Evolutionary conservation across 2,888 invertebrate genomes (phyloP), one percentile per base, ranked within the genome.

Genomic region (Pheosia tremula): DNA sequence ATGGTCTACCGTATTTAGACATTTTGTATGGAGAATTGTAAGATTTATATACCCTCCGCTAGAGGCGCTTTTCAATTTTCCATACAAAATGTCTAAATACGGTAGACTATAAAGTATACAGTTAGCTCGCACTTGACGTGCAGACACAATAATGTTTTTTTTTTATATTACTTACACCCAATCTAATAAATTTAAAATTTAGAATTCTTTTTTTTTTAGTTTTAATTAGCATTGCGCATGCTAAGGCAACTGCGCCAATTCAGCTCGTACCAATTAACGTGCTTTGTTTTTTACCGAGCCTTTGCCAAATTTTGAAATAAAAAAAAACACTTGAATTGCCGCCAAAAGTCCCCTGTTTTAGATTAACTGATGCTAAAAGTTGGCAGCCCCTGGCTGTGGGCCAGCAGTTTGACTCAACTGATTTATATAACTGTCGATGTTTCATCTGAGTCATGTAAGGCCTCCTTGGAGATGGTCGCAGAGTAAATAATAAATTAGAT

Each of bases 311-410:
- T 88, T 87, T 75, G 24, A 24, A 24, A 24, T 24, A 82, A 86
- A 87, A 89, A 85, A 87, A 85, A 77, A 76, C 74, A 67, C 81
- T 88, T 88, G 88, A 88, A 84, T 82, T 77, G 72, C 74, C 81
- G 90, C 89, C 90, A 91, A 83, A 81, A 72, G 77, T 69, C 69
- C 74, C 67, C 77, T 75, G 80, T 77, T 85, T 87, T 89, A 90
- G 89, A 90, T 89, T 90, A 89, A 89, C 85, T 87, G 88, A 86
- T 87, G 89, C 84, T 87, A 87, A 88, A 87, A 88, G 82, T 86
- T 85, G 78, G 81, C 79, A 75, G 75, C 78, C 68, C 66, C 79
- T 88, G 88, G 87, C 86, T 59, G 4, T 11, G 57, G 63, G 85
- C 86, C 86, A 86, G 39, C 11, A 3, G 75, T 72, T 73, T 58